A percentile compares a stretch with the other conserved stretches of the same genome.
Evolutionary conservation across 2,113 vertebrate genomes (phyloP).

Genomic region (Paralichthys olivaceus): DNA sequence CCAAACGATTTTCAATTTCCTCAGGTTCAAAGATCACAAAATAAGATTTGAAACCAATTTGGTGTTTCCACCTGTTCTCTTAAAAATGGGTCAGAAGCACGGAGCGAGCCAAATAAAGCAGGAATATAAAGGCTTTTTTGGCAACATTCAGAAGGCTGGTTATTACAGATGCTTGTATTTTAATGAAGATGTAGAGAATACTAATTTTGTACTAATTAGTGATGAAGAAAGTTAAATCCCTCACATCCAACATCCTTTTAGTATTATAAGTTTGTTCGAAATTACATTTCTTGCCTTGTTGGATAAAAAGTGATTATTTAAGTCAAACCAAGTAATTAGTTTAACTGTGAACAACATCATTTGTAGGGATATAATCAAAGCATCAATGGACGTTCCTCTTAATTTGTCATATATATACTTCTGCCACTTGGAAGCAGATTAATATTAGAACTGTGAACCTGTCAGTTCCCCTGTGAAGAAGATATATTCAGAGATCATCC

Average conservation of each 20-base stretch:
- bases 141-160: constrained; percentile 1
- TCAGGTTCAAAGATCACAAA: constrained; percentile 52
- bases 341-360: constrained; percentile 30
- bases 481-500: constrained; percentile 32
- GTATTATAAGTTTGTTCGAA: constrained; percentile 18
- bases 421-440: constrained; percentile 10
- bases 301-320: neutral
- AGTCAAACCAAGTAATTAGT: constrained; percentile 25
- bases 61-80: constrained; percentile 43
- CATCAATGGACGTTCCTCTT: constrained; percentile 1
- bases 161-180: constrained; percentile 32
- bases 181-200: constrained; percentile 40
- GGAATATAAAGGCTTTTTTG: constrained; percentile 44
- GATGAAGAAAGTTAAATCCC: constrained; percentile 31
- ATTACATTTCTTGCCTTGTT: constrained; percentile 8
- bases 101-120: constrained; percentile 26
- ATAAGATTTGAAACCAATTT: constrained; percentile 60
- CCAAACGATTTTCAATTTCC: constrained; percentile 52
- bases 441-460: constrained; percentile 8
- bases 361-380: constrained; percentile 45
- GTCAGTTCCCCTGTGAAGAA: constrained; percentile 19
- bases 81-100: constrained; percentile 48
- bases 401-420: constrained; percentile 25
- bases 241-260: neutral
- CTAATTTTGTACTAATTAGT: neutral